A percentile compares a stretch with the other conserved stretches of the same genome.
These are phyloP conservation scores for Nemotelus pantherinus DNA, from an alignment of 2,888 invertebrate species.

Conservation along the genomic window DNA sequence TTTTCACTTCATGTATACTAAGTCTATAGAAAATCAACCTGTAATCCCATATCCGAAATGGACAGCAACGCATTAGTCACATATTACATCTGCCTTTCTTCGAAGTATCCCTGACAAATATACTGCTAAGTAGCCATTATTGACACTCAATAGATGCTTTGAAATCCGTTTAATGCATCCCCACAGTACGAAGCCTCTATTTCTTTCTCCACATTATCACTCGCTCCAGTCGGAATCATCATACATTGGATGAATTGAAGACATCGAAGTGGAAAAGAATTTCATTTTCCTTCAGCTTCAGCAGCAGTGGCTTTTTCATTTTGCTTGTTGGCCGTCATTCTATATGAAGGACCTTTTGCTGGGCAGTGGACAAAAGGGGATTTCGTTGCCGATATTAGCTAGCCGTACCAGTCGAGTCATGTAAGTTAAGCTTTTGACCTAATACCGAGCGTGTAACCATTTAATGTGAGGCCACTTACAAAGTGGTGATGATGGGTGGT, in stretches of 20 bases:
- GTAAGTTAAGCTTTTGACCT: conserved; percentile 31
- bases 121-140: conserved; percentile 34
- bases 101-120: conserved; percentile 9
- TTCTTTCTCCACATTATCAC: too few species aligned
- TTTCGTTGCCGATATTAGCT: conserved; percentile 26
- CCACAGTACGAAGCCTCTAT: conserved; percentile 18
- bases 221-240: too few species aligned
- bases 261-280: too few species aligned
- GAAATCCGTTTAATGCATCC: conserved; percentile 35
- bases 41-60: too few species aligned
- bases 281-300: too few species aligned
- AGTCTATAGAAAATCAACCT: too few species aligned
- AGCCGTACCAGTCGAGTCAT: background rate
- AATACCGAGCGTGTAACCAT: conserved; percentile 8
- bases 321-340: too few species aligned
- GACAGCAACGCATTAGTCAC: too few species aligned
- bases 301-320: too few species aligned
- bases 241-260: too few species aligned
- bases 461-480: conserved; percentile 9
- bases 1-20: too few species aligned
- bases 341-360: background rate
- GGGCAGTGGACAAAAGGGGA: background rate
- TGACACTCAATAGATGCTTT: conserved; percentile 27
- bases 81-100: too few species aligned
- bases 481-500: conserved; percentile 17